phyloP scores from a whole-genome alignment of 2,888 invertebrate genomes.

The Drosophila rubida region DNA sequence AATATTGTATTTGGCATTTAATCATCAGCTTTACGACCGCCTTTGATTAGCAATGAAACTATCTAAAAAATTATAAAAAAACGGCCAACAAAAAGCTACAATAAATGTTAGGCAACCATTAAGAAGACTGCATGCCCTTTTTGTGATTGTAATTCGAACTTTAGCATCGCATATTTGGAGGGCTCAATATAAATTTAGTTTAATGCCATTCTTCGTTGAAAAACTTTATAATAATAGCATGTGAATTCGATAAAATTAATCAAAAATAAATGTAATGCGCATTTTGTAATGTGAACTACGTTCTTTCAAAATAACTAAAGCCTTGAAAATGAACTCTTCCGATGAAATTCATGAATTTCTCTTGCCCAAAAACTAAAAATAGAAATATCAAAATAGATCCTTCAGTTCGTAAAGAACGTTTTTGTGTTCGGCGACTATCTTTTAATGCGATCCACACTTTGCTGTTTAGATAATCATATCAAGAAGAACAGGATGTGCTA shows the following conservation, averaged over 20 bases:
- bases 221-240: not conserved
- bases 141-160: not conserved
- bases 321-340: no score
- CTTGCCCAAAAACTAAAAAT: no score
- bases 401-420: not conserved
- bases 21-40: slow-evolving; percentile 64
- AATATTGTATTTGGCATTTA: slow-evolving; percentile 67
- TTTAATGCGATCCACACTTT: not conserved
- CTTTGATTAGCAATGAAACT: slow-evolving; percentile 65
- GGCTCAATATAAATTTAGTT: not conserved
- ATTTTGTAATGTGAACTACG: no score
- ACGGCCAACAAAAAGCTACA: not conserved
- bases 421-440: not conserved
- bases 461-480: slow-evolving; percentile 3
- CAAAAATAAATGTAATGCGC: no score
- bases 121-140: not conserved
- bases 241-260: not conserved
- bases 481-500: slow-evolving; percentile 14
- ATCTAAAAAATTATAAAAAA: slow-evolving; percentile 23
- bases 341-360: no score
- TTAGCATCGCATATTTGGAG: not conserved
- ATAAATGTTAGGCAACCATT: not conserved
- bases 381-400: no score
- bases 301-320: no score
- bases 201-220: not conserved